phyloP scores from a whole-genome alignment of 2,888 invertebrate genomes.

The Chrysolina americana region DNA sequence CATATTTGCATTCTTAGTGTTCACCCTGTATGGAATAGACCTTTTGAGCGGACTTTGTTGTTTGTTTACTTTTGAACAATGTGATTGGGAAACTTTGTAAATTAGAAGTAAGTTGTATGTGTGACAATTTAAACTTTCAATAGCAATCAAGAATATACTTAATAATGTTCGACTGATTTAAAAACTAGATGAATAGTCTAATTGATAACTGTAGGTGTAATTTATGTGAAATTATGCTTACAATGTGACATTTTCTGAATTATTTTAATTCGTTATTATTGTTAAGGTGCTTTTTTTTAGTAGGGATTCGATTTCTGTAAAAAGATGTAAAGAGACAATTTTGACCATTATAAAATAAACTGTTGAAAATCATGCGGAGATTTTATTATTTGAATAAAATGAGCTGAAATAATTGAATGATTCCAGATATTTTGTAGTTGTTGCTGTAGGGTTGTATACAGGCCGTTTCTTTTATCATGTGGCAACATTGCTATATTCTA shows the following conservation, averaged over 20 bases:
- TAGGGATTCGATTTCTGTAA: slow-evolving; percentile 20
- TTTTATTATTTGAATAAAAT: background rate
- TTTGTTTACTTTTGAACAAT: background rate
- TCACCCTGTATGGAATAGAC: background rate
- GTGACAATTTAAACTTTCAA: slow-evolving; percentile 19
- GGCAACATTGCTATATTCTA: too few species aligned
- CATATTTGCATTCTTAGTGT: background rate
- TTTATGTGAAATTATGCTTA: slow-evolving; percentile 28
- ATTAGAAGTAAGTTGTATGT: slow-evolving; percentile 24
- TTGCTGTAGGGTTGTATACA: too few species aligned
- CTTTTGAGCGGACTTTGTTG: background rate
- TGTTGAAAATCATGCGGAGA: background rate
- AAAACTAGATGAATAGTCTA: slow-evolving; percentile 26
- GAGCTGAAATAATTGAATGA: too few species aligned
- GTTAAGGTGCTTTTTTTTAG: slow-evolving; percentile 5
- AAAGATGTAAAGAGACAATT: slow-evolving; percentile 19
- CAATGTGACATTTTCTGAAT: slow-evolving; percentile 26
- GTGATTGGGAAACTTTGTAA: slow-evolving; percentile 16
- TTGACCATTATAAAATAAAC: slow-evolving; percentile 29
- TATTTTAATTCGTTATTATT: slow-evolving; percentile 5
- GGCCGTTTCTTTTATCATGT: too few species aligned
- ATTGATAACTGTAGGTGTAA: slow-evolving; percentile 21
- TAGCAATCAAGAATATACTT: slow-evolving; percentile 34
- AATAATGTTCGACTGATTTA: slow-evolving; percentile 32
- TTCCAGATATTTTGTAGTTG: too few species aligned